Percentiles rank a stretch among this genome's conserved stretches.
Evolutionary conservation across 2,113 vertebrate species (phyloP).

Genomic region (Brienomyrus brachyistius): DNA sequence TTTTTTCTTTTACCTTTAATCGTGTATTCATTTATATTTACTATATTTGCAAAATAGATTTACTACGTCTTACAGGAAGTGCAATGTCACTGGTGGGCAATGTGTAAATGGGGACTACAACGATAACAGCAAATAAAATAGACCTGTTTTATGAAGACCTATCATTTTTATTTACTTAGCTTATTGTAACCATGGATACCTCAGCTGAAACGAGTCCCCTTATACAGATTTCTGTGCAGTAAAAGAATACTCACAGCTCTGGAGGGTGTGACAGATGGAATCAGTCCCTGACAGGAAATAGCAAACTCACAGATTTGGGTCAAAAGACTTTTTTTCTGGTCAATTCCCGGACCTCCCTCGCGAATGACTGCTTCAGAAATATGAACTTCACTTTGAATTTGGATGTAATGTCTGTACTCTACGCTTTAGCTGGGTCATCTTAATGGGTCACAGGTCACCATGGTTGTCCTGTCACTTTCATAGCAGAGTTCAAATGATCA

Average conservation of each 20-base stretch:
- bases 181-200: neutral
- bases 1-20: neutral
- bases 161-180: neutral
- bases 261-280: slow-evolving; percentile 60
- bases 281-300: slow-evolving; percentile 54
- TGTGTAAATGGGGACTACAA: neutral
- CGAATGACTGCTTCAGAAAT: neutral
- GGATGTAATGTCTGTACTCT: neutral
- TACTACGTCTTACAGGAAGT: neutral
- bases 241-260: slow-evolving; percentile 44
- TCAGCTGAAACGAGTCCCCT: neutral
- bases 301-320: slow-evolving; percentile 47
- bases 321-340: slow-evolving; percentile 30
- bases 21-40: neutral
- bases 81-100: neutral
- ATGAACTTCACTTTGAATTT: neutral
- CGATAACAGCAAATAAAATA: neutral
- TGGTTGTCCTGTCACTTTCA: neutral
- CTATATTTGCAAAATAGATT: neutral
- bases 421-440: neutral
- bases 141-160: neutral
- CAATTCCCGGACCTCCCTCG: neutral
- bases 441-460: neutral
- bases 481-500: neutral
- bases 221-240: neutral